A percentile compares a stretch with the other conserved stretches of the same genome.
phyloP scores from a whole-genome alignment of 2,888 invertebrate species.

The Laothoe populi region DNA sequence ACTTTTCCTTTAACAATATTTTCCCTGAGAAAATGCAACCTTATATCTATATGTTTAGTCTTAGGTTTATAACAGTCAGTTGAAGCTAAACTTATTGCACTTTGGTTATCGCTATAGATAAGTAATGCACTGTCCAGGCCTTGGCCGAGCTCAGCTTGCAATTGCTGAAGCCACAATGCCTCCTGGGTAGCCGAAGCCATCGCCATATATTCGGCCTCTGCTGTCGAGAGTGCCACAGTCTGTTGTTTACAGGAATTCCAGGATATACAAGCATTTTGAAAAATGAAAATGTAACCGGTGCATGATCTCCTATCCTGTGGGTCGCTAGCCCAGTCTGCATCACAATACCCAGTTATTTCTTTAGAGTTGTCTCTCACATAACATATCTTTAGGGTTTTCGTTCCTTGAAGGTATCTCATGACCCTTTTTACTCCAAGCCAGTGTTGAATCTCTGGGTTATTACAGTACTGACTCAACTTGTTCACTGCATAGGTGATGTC shows the following conservation, averaged over 20 bases:
- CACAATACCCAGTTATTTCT: conserved; percentile 36
- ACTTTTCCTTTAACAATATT: conserved; percentile 30
- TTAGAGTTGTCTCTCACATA: conserved; percentile 31
- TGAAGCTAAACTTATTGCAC: conserved; percentile 39
- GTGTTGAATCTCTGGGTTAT: conserved; percentile 36
- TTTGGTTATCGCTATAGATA: conserved; percentile 40
- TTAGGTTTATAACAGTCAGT: conserved; percentile 40
- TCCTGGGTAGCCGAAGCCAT: conserved; percentile 28
- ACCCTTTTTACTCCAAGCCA: conserved; percentile 40
- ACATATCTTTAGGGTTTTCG: conserved; percentile 30
- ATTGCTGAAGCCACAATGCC: not conserved
- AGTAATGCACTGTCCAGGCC: conserved; percentile 31
- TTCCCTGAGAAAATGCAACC: conserved; percentile 35
- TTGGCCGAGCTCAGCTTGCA: conserved; percentile 32
- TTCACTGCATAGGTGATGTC: conserved; percentile 42
- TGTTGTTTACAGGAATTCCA: conserved; percentile 41
- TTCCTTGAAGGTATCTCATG: conserved; percentile 41
- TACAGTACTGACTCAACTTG: conserved; percentile 36
- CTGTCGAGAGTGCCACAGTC: conserved; percentile 41
- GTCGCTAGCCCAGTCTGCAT: conserved; percentile 45
- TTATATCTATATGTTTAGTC: conserved; percentile 39
- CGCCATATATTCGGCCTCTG: conserved; percentile 36
- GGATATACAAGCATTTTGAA: conserved; percentile 38
- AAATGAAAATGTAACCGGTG: conserved; percentile 42
- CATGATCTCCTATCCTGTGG: conserved; percentile 38